These are phyloP conservation scores for Leptodactylus fuscus DNA, from an alignment of 2,113 vertebrate genomes.

Conservation along the genomic window DNA sequence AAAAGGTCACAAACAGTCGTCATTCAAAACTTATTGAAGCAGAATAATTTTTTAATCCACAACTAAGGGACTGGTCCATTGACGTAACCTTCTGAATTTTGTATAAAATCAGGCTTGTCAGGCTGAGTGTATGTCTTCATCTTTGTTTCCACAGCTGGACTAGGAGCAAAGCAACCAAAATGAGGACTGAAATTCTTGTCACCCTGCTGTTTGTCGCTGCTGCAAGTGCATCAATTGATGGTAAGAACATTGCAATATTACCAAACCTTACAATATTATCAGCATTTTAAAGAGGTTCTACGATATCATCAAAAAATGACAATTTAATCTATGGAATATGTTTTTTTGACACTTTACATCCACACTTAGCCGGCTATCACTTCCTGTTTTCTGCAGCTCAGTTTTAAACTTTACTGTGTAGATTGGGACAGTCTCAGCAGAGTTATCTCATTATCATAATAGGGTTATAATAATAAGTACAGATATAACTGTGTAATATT, in stretches of 20 bases:
- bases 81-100: background rate
- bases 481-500: too few relatives aligned
- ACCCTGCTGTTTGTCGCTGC: constrained; percentile 21
- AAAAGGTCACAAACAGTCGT: constrained; percentile 38
- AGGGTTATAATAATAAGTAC: background rate
- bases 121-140: background rate
- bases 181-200: constrained; percentile 25
- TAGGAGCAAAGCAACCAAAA: background rate
- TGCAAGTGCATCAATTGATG: background rate
- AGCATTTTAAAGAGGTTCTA: background rate
- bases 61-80: background rate
- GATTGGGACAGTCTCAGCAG: background rate
- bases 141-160: background rate
- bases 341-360: background rate
- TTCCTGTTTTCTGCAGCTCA: background rate
- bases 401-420: background rate
- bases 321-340: too few relatives aligned
- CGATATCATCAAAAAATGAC: too few relatives aligned
- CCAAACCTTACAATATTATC: background rate
- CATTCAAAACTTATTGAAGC: constrained; percentile 1
- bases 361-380: background rate
- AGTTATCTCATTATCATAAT: background rate
- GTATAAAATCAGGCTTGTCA: constrained; percentile 20
- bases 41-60: constrained; percentile 31
- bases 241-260: constrained; percentile 10